These are phyloP conservation scores for Neoscelio sp. DNA, from an alignment of 2,888 invertebrate species.

Conservation along the genomic window DNA sequence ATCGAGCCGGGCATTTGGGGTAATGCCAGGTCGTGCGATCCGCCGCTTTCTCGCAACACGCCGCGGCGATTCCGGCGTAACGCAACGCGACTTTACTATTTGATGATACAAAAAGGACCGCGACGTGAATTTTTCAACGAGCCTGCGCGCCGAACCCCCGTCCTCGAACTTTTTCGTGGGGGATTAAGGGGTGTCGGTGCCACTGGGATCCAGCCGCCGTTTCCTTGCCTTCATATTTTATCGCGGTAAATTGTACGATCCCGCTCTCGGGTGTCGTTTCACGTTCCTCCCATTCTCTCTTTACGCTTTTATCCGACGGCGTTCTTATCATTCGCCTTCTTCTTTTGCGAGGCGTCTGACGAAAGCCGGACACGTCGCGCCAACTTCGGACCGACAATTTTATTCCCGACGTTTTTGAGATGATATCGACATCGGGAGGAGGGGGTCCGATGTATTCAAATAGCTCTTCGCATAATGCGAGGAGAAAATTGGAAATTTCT, in stretches of 20 bases:
- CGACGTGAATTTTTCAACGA: conserved; percentile 78
- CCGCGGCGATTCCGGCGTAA: conserved; percentile 16
- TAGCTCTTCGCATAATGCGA: conserved; percentile 21
- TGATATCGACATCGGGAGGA: conserved; percentile 24
- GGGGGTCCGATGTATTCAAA: conserved; percentile 39
- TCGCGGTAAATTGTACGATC: conserved; percentile 79
- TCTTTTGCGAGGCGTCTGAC: conserved; percentile 21
- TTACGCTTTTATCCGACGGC: conserved; percentile 18
- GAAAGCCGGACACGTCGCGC: conserved; percentile 29
- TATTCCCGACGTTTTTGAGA: conserved; percentile 36
- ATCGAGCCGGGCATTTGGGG: conserved; percentile 24
- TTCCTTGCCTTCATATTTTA: conserved; percentile 80
- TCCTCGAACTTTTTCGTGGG: conserved; percentile 71
- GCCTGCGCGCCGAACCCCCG: too few relatives aligned
- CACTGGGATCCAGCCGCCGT: conserved; percentile 76
- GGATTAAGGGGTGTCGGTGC: conserved; percentile 80
- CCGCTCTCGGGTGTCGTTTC: conserved; percentile 61
- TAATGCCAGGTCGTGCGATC: conserved; percentile 42
- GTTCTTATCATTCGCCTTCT: conserved; percentile 19
- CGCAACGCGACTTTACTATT: conserved; percentile 75
- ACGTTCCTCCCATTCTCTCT: conserved; percentile 36
- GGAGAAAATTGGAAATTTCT: conserved; percentile 30
- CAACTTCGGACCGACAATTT: conserved; percentile 33
- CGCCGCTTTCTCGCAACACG: too few relatives aligned
- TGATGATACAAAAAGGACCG: conserved; percentile 81